Evolutionary conservation across 2,113 vertebrate genomes (phyloP).

Genomic region (Microcebus tavaratra): DNA sequence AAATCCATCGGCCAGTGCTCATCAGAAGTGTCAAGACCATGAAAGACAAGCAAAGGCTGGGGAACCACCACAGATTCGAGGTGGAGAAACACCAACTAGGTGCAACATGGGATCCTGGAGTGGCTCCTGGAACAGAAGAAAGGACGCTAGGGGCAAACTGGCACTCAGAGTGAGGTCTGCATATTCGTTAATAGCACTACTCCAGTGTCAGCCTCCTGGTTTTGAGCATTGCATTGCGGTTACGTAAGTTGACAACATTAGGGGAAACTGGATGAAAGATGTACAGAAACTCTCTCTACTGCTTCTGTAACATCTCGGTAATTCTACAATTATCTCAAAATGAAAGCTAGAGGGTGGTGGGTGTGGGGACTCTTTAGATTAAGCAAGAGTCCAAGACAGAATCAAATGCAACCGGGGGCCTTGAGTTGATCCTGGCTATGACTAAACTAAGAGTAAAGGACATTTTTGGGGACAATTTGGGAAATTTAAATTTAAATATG

Average conservation of each 20-base stretch:
- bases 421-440: neutral
- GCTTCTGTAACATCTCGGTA: neutral
- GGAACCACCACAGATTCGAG: neutral
- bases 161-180: fast-evolving
- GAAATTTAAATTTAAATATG: neutral
- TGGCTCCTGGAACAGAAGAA: neutral
- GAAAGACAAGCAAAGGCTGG: neutral
- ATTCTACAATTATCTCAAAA: neutral
- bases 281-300: neutral
- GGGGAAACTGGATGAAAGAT: neutral
- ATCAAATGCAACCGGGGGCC: neutral
- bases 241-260: neutral
- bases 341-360: neutral
- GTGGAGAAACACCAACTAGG: neutral
- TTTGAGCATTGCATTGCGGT: neutral
- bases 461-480: neutral
- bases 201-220: neutral
- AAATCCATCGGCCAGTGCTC: neutral
- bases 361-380: neutral
- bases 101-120: neutral
- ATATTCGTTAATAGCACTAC: fast-evolving
- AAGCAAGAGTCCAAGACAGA: neutral
- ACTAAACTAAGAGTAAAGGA: neutral
- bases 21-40: neutral
- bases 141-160: neutral